These are phyloP conservation scores for Leptobrachium leishanense DNA, from an alignment of 2,113 vertebrate genomes.

Conservation along the genomic window DNA sequence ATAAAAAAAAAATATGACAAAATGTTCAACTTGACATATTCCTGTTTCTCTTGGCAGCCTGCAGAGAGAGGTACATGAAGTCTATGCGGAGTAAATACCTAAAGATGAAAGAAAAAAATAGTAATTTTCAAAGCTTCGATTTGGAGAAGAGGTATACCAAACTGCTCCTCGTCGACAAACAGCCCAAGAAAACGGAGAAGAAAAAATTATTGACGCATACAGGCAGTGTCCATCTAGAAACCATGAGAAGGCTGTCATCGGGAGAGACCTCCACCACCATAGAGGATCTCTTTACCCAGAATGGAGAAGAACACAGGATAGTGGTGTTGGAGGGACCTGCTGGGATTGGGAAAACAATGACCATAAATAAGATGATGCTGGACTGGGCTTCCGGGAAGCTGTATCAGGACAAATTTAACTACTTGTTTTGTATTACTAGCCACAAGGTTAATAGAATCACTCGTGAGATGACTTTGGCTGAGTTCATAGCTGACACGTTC, in stretches of 20 bases:
- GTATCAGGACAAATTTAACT: conserved; percentile 54
- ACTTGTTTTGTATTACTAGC: conserved; percentile 56
- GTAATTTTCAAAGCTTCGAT: too few species aligned
- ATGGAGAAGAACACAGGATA: conserved; percentile 24
- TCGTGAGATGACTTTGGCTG: conserved; percentile 47
- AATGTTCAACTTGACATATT: too few species aligned
- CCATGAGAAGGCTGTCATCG: neutral
- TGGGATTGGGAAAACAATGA: conserved; percentile 67
- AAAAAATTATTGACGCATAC: neutral
- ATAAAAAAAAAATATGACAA: too few species aligned
- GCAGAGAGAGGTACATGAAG: too few species aligned
- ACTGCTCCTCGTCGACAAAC: neutral
- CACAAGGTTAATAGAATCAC: conserved; percentile 1
- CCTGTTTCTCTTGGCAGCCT: too few species aligned
- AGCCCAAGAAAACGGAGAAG: neutral
- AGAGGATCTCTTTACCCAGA: rapidly evolving
- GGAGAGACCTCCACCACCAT: rapidly evolving
- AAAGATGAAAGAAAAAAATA: too few species aligned
- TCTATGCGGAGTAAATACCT: too few species aligned
- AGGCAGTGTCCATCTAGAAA: neutral
- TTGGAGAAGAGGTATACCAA: neutral
- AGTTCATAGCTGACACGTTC: conserved; percentile 50
- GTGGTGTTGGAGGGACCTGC: conserved; percentile 64
- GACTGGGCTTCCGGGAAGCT: conserved; percentile 60
- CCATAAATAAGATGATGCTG: conserved; percentile 60